Conservation (phyloP, 2,888 invertebrate genomes). For the Chalcis sispes region DNA sequence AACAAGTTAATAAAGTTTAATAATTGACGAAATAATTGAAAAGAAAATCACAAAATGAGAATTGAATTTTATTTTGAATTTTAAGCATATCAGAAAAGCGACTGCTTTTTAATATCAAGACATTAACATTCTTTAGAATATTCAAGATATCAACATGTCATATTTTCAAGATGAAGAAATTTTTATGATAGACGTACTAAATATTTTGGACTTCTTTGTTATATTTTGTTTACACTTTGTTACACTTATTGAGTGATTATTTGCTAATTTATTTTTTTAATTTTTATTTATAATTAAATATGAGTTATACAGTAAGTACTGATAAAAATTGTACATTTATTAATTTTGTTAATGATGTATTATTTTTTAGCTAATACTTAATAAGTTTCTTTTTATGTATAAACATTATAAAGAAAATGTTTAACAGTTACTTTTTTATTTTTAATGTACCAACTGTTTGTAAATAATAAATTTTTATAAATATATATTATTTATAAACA, state of each 20-base stretch:
- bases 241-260: background rate
- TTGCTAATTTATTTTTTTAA: conserved; percentile 1
- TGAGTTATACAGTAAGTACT: too few species aligned
- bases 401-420: too few species aligned
- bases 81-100: conserved; percentile 18
- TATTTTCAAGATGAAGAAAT: conserved; percentile 16
- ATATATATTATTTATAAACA: too few species aligned
- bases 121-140: too few species aligned
- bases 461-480: too few species aligned
- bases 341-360: too few species aligned
- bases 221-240: too few species aligned
- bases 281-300: too few species aligned
- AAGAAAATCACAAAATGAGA: background rate
- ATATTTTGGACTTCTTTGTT: background rate
- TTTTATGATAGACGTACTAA: conserved; percentile 30
- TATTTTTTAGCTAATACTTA: background rate
- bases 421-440: too few species aligned
- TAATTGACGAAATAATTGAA: background rate
- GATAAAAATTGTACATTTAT: background rate
- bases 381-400: background rate
- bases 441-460: background rate
- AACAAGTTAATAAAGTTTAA: conserved; percentile 6
- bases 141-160: too few species aligned
- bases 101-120: conserved; percentile 19
- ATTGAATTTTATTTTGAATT: background rate